Evolutionary conservation across 1,140 invertebrate genomes (phyloP), one percentile per base, ranked within the genome.

Genomic region (Eupristina koningsbergeri): DNA sequence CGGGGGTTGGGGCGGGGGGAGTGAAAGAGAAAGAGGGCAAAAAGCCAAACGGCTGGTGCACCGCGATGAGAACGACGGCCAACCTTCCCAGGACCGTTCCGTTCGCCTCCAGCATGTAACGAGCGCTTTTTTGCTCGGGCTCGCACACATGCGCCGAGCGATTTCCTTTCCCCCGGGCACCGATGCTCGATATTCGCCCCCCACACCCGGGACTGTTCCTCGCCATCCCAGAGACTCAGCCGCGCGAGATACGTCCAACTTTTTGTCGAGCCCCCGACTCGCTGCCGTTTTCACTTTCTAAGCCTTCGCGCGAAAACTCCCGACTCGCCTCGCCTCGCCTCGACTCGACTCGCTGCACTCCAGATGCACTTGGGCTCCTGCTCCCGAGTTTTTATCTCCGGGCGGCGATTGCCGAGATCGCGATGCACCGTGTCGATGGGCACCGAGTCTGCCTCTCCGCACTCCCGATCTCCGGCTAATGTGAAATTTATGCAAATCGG

Each of bases 221-320:
- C 41, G 41, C 17, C 41, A 69, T 3, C 64, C 34, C 64, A 0
- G n/a, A 64, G 64, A 17, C 34, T 19, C 22, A 17, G 2, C n/a
- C n/a, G 47, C 26, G 71, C 15, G 80, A 82, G 73, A 82, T 47
- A 81, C 17, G 80, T 75, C 80, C 34, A 81, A 81, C 71, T 81
- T 81, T 81, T 81, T 81, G 73, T 61, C 36, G 64, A 19, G 63
- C 53, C 45, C 71, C 39, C 61, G 63, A 77, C 36, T 76, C 29
- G 63, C 53, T 50, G 80, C 39, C 61, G 63, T 83, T 83, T 83
- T 83, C 81, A 83, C 81, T 83, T 83, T 83, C 81, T 83, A 83
- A 83, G 81, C 53, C 29, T 22, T n/a, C 58, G 58, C 80, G 58
- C 22, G 67, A 76, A 73, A 76, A 67, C 64, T 80, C 64, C 61